Evolutionary conservation across 2,888 invertebrate genomes (phyloP).

Genomic region (Drosophila falleni): DNA sequence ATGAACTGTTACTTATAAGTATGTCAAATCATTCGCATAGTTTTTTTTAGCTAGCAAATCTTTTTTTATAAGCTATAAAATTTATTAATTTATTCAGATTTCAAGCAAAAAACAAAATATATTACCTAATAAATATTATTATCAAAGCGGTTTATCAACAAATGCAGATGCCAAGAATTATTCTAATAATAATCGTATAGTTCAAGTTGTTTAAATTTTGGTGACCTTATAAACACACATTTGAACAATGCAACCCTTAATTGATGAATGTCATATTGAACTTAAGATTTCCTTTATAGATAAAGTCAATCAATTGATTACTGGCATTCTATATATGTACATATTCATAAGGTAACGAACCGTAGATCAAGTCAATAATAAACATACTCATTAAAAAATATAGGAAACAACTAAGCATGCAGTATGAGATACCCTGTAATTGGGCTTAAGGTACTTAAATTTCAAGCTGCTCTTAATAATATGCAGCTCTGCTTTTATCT

Average conservation of each 20-base stretch:
- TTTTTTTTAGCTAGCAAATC: slow-evolving; percentile 7
- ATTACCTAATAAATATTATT: slow-evolving; percentile 21
- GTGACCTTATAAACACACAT: slow-evolving; percentile 24
- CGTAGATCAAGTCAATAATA: slow-evolving; percentile 1
- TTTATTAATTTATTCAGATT: slow-evolving; percentile 19
- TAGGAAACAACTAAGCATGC: background rate
- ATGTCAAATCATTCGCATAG: slow-evolving; percentile 7
- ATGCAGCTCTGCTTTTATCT: background rate
- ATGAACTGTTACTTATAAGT: slow-evolving; percentile 7
- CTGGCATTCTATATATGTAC: background rate
- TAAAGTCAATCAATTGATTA: slow-evolving; percentile 17
- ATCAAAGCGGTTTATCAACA: slow-evolving; percentile 2
- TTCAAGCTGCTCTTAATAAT: background rate
- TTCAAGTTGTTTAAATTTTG: background rate
- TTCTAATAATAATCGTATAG: slow-evolving; percentile 21
- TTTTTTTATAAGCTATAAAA: slow-evolving; percentile 4
- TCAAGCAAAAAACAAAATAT: background rate
- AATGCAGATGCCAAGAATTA: slow-evolving; percentile 26
- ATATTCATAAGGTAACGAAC: background rate
- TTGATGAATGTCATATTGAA: slow-evolving; percentile 10
- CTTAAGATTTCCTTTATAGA: slow-evolving; percentile 31
- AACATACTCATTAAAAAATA: background rate
- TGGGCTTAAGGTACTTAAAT: too few relatives aligned
- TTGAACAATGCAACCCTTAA: slow-evolving; percentile 22
- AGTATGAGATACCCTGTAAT: background rate